Base-by-base conservation (phyloP, 2,113 vertebrate species). In the Crotalus tigris region DNA sequence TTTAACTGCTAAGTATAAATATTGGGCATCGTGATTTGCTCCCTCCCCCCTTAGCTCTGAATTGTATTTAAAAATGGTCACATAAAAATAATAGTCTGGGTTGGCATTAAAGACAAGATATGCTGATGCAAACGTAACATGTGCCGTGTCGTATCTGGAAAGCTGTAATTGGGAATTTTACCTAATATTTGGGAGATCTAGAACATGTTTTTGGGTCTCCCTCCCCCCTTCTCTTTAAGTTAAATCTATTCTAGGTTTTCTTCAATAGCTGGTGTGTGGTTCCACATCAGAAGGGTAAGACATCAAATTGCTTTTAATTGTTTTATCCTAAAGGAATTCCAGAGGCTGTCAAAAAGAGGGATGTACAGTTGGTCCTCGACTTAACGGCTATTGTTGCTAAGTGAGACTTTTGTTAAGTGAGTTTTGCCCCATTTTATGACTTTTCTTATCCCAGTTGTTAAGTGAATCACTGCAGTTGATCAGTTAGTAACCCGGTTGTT, bases 41-140 rank as follows among this genome's bases (percentile, higher is more conserved):
- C 95, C 17, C 7, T 4, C 26, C 26, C 12, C 10, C n/a, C 23
- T 97, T 51, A 96, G 90, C 92, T 96, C 94, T 95, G 96, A 95
- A 93, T 95, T 97, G 94, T 97, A 97, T 96, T 96, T 96, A 93
- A 97, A 97, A 97, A 96, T 96, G 96, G 94, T 97, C 95, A 88
- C 91, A 86, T 95, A 94, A 94, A 94, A 96, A 94, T 95, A 88
- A 92, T 94, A 96, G 86, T 96, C 94, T 95, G 94, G 91, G 90
- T 96, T 97, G 92, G 94, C 96, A 97, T 97, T 97, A 97, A 97
- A 97, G 95, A 92, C 95, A 26, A 93, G n/a, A 85, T 96, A 81
- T 49, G 64, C 88, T 96, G 93, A 93, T 96, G 90, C 95, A 96
- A 95, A 0, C 49, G 8, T 49, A 90, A 44, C 58, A 94, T 93